Evolutionary conservation across 2,113 vertebrate genomes (phyloP), one percentile per base, ranked within the genome.

Genomic region (Phaethornis superciliosus): DNA sequence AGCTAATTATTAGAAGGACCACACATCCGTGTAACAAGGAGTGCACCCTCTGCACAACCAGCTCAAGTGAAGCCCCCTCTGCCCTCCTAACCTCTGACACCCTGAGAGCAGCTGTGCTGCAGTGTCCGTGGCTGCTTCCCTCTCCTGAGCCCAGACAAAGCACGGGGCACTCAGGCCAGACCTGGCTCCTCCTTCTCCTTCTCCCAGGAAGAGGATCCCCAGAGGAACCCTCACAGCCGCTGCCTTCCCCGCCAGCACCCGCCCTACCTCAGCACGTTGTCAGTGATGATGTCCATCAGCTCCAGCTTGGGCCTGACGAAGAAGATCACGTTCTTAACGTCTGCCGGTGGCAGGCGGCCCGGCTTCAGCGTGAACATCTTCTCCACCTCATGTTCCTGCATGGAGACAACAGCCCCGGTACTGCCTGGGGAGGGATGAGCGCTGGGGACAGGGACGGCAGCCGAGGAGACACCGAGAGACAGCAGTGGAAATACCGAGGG

Each of bases 301-400:
- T 99, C 99, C 89, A 99, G 97, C 85, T 97, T 98, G 33, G 99
- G 99, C 88, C 99, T 97, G 40, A 99, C 99, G 89, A 99, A 99
- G 95, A 99, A 99, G 85, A 99, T 99, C 32, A 99, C 97, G 56
- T 99, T 99, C 97, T 99, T 99, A 93, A 99, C 99, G 19, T 99
- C 99, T 2, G 99, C 98, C 65, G 98, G 46, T 0, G 99, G 99
- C 63, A 99, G 98, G 37, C 98, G 98, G 54, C 98, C 99, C 23
- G 97, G 97, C 96, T 99, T 99, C 18, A 99, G 98, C 3, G 99
- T 99, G 95, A 99, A 99, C 99, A 99, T 99, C 97, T 99, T 99
- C 78, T 99, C 99, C 95, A 99, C 99, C 95, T 99, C 99, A 98
- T 99, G 99, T 93, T 99, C 99, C 99, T 99, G 63, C n/a, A 55